These are phyloP conservation scores for Drosophila maculinotata DNA, from an alignment of 2,888 invertebrate genomes.

Conservation along the genomic window DNA sequence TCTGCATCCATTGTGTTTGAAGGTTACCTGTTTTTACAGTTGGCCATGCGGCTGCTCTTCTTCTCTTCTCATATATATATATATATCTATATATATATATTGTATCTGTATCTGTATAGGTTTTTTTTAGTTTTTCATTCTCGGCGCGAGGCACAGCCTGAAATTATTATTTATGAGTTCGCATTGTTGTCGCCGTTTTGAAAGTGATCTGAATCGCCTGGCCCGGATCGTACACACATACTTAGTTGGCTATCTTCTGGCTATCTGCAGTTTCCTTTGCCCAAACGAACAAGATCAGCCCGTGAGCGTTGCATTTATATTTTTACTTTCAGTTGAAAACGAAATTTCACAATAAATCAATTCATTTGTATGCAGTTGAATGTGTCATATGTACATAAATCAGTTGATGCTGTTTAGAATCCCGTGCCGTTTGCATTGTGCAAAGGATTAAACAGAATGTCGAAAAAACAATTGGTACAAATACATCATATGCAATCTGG, in stretches of 20 bases:
- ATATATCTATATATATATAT: constrained; percentile 4
- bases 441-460: constrained; percentile 46
- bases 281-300: constrained; percentile 18
- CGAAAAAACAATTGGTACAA: constrained; percentile 10
- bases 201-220: constrained; percentile 69
- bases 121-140: constrained; percentile 50
- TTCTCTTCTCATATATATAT: constrained; percentile 23
- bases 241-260: constrained; percentile 37
- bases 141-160: constrained; percentile 42
- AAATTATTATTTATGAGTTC: constrained; percentile 81
- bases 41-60: constrained; percentile 39
- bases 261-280: constrained; percentile 18
- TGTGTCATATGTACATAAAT: constrained; percentile 63
- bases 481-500: constrained; percentile 1
- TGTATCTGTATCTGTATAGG: constrained; percentile 1
- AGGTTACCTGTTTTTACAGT: constrained; percentile 80
- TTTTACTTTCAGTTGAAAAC: constrained; percentile 73
- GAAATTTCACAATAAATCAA: constrained; percentile 73
- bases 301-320: constrained; percentile 52
- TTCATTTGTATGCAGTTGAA: constrained; percentile 67
- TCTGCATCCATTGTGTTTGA: constrained; percentile 48
- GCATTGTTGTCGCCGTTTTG: constrained; percentile 75
- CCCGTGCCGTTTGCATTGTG: constrained; percentile 39
- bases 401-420: constrained; percentile 51
- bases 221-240: constrained; percentile 35